Evolutionary conservation across 2,888 invertebrate species (phyloP).

Genomic region (Liodrosophila aerea): DNA sequence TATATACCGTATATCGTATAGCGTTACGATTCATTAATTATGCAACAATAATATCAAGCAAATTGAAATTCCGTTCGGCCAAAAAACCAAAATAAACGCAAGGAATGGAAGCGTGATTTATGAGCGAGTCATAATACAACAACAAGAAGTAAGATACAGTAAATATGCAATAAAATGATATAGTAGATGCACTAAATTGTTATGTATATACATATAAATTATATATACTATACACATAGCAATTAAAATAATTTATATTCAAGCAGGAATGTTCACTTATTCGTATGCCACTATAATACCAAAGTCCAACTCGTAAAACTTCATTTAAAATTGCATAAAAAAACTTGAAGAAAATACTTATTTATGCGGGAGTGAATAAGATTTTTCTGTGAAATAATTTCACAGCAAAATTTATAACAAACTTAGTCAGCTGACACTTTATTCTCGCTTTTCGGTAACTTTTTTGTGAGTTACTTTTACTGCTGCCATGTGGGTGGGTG

Average conservation of each 20-base stretch:
- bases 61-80: constrained; percentile 33
- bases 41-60: constrained; percentile 37
- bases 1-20: constrained; percentile 10
- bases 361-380: too few species aligned
- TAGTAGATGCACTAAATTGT: not conserved
- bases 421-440: constrained; percentile 7
- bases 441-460: constrained; percentile 18
- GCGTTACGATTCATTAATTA: constrained; percentile 55
- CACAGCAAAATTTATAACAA: not conserved
- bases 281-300: not conserved
- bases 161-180: not conserved
- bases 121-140: constrained; percentile 14
- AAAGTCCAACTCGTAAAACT: too few species aligned
- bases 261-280: too few species aligned
- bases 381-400: not conserved
- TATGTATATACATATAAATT: constrained; percentile 1
- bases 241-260: too few species aligned
- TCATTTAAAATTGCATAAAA: too few species aligned
- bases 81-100: constrained; percentile 7
- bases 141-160: not conserved
- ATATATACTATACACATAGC: too few species aligned
- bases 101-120: constrained; percentile 30
- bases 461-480: constrained; percentile 19
- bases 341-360: not conserved
- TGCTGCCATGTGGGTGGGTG: constrained; percentile 16